phyloP scores from a whole-genome alignment of 35 echinoderm and acorn worm genomes.

The Strongylocentrotus purpuratus region DNA sequence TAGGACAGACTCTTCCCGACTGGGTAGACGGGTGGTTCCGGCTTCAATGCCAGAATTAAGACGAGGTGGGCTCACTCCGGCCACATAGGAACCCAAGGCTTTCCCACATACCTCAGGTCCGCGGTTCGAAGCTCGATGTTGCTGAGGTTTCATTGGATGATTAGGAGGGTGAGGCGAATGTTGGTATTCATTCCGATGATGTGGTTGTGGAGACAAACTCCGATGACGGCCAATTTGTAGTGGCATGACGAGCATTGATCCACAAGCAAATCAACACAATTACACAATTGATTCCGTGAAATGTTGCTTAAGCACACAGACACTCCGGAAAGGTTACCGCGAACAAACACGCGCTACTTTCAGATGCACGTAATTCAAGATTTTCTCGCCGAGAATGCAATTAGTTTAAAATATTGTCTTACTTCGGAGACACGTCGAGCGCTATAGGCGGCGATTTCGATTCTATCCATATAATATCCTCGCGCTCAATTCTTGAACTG shows the following conservation, averaged over 20 bases:
- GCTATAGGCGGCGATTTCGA: neutral
- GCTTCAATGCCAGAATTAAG: neutral
- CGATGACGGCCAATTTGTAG: slow-evolving; percentile 11
- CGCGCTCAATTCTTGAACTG: neutral
- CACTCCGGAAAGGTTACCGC: neutral
- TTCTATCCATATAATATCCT: neutral
- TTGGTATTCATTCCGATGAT: slow-evolving; percentile 26
- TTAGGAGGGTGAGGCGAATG: slow-evolving; percentile 45
- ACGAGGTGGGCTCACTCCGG: neutral
- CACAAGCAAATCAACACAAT: neutral
- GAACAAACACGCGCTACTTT: neutral
- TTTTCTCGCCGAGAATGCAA: neutral
- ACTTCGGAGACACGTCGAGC: neutral
- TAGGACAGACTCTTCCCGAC: slow-evolving; percentile 47
- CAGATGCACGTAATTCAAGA: neutral
- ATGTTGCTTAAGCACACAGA: neutral
- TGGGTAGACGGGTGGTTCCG: slow-evolving; percentile 10
- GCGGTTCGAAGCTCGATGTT: neutral
- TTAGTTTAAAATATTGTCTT: neutral
- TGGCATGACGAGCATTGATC: slow-evolving; percentile 41
- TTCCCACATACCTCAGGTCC: slow-evolving; percentile 15
- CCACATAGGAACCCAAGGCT: neutral
- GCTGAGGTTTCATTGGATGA: neutral
- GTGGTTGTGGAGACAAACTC: slow-evolving; percentile 47
- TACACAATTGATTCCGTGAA: neutral